Evolutionary conservation across 2,888 invertebrate genomes (phyloP).

Genomic region (Escarpia spicata): DNA sequence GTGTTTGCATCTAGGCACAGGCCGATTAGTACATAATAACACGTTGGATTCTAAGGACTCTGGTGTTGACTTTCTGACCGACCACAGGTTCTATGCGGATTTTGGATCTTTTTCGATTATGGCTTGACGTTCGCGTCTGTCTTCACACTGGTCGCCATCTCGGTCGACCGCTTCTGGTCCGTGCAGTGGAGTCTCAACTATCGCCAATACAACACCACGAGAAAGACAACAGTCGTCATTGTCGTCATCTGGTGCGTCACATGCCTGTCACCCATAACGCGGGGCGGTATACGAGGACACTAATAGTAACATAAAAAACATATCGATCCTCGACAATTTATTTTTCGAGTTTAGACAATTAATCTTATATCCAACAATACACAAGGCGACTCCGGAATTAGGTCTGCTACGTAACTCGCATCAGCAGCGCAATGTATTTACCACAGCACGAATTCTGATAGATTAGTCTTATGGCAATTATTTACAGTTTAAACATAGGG

Average conservation of each 20-base stretch:
- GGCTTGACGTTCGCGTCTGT: conserved; percentile 64
- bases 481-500: background rate
- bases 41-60: too few relatives aligned
- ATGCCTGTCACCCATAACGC: background rate
- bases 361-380: too few relatives aligned
- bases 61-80: background rate
- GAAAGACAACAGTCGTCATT: conserved; percentile 45
- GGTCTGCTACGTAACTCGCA: too few relatives aligned
- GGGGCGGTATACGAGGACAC: background rate
- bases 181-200: conserved; percentile 53
- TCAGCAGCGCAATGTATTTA: too few relatives aligned
- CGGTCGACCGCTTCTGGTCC: conserved; percentile 56
- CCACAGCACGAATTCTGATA: background rate
- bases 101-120: conserved; percentile 65
- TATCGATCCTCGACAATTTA: too few relatives aligned
- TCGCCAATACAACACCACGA: conserved; percentile 47
- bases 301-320: background rate
- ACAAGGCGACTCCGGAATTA: too few relatives aligned
- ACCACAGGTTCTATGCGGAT: conserved; percentile 50
- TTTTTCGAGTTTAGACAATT: too few relatives aligned
- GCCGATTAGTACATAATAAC: too few relatives aligned
- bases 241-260: conserved; percentile 49
- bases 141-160: conserved; percentile 61
- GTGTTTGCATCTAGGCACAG: too few relatives aligned
- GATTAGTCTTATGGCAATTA: background rate